Conservation (phyloP, 2,888 invertebrate genomes). For the Drosophila neotestacea region DNA sequence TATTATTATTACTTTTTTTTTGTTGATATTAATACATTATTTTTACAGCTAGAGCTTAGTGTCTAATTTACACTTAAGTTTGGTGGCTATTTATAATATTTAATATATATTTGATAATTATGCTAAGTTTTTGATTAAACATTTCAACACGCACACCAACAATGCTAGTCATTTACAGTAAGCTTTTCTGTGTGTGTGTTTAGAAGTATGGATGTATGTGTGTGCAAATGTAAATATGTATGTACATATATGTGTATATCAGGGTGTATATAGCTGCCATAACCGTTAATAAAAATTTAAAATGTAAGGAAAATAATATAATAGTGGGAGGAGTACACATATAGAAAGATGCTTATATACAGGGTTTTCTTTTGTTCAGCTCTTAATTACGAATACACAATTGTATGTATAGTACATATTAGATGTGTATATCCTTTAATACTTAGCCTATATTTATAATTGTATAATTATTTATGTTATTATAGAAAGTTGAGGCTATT, state of each 20-base stretch:
- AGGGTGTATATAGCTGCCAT: constrained; percentile 61
- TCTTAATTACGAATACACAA: constrained; percentile 39
- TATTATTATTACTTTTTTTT: constrained; percentile 29
- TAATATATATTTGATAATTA: constrained; percentile 48
- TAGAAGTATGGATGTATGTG: constrained; percentile 10
- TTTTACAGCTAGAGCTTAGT: constrained; percentile 63
- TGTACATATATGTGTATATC: constrained; percentile 11
- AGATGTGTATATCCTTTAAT: constrained; percentile 12
- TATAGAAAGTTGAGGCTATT: constrained; percentile 56
- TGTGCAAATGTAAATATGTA: constrained; percentile 2
- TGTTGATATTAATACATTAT: constrained; percentile 69
- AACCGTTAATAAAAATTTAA: constrained; percentile 50
- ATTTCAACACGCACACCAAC: constrained; percentile 48
- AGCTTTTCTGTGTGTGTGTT: constrained; percentile 27
- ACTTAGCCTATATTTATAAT: constrained; percentile 30
- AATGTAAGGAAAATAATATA: constrained; percentile 31
- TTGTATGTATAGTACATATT: background rate
- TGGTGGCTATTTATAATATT: constrained; percentile 61
- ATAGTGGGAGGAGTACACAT: constrained; percentile 33
- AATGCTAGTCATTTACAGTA: constrained; percentile 26
- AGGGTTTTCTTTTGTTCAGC: constrained; percentile 50
- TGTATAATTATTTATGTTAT: constrained; percentile 4
- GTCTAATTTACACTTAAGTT: constrained; percentile 65
- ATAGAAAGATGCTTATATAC: constrained; percentile 55
- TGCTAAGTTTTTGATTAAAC: constrained; percentile 67